phyloP scores from a whole-genome alignment of 2,113 vertebrate species.

The Tragelaphus buxtoni region DNA sequence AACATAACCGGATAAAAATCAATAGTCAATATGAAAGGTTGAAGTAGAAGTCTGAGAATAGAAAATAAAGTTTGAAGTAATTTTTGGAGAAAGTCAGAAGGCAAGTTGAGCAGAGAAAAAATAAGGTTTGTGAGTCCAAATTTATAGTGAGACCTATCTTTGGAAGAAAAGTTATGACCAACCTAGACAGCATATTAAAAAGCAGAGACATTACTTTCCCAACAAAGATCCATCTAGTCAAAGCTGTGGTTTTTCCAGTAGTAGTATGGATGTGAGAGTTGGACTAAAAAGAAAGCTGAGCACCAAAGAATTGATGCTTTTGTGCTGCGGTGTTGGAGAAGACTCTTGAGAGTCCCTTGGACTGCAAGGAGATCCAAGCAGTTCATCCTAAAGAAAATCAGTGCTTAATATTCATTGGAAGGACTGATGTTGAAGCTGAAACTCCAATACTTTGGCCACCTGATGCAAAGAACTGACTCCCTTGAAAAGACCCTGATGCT shows the following conservation, averaged over 20 bases:
- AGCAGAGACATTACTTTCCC: neutral
- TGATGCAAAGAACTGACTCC: neutral
- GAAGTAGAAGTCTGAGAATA: neutral
- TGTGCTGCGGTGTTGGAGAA: neutral
- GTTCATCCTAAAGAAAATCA: neutral
- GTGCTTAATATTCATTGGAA: neutral
- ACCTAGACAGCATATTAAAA: neutral
- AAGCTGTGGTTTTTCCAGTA: neutral
- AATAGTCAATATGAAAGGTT: neutral
- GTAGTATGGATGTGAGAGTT: neutral
- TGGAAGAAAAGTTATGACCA: neutral
- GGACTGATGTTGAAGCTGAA: neutral
- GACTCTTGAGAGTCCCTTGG: neutral
- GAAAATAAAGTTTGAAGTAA: neutral
- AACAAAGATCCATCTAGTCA: neutral
- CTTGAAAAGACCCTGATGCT: neutral
- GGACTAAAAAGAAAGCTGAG: neutral
- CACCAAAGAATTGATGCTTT: too few relatives aligned
- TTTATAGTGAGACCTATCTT: neutral
- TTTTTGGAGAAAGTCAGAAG: neutral
- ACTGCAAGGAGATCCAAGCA: neutral
- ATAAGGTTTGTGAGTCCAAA: neutral
- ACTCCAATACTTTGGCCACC: neutral
- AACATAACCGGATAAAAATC: conserved; percentile 2
- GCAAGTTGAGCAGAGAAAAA: neutral